Conservation (phyloP, 2,888 invertebrate genomes). For the Tinea semifulvella region DNA sequence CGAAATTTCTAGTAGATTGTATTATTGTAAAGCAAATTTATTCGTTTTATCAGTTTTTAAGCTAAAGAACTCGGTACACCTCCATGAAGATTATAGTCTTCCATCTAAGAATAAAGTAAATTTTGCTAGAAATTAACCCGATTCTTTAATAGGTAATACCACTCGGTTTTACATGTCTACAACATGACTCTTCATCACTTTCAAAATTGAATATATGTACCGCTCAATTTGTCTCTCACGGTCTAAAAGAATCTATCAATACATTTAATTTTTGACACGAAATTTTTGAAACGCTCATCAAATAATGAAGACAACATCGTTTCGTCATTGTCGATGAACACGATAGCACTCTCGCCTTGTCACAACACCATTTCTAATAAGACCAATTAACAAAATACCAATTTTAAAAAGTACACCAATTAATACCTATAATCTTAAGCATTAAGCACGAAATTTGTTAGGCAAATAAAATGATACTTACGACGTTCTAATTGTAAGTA, state of each 20-base stretch:
- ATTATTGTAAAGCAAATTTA: too few relatives aligned
- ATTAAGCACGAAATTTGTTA: constrained; percentile 26
- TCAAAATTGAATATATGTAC: too few relatives aligned
- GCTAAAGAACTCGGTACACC: too few relatives aligned
- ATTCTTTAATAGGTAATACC: too few relatives aligned
- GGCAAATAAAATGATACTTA: constrained; percentile 21
- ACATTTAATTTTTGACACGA: constrained; percentile 67
- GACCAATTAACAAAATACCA: constrained; percentile 61
- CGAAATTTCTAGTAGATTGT: too few relatives aligned
- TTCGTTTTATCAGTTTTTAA: too few relatives aligned
- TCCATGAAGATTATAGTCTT: too few relatives aligned
- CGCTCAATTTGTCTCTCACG: constrained; percentile 53
- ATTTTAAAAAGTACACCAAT: constrained; percentile 31
- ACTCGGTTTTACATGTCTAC: too few relatives aligned
- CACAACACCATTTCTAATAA: constrained; percentile 67
- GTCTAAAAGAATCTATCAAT: constrained; percentile 63
- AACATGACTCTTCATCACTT: too few relatives aligned
- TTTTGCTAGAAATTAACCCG: too few relatives aligned
- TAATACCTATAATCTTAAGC: constrained; percentile 35
- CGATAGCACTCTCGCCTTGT: constrained; percentile 65
- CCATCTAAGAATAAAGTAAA: too few relatives aligned
- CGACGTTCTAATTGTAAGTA: constrained; percentile 34
- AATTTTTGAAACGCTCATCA: constrained; percentile 65
- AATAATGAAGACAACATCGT: constrained; percentile 67
- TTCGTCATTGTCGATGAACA: constrained; percentile 67